These are phyloP conservation scores for Cacoxenus indagator DNA, from an alignment of 2,888 invertebrate genomes.

Conservation along the genomic window DNA sequence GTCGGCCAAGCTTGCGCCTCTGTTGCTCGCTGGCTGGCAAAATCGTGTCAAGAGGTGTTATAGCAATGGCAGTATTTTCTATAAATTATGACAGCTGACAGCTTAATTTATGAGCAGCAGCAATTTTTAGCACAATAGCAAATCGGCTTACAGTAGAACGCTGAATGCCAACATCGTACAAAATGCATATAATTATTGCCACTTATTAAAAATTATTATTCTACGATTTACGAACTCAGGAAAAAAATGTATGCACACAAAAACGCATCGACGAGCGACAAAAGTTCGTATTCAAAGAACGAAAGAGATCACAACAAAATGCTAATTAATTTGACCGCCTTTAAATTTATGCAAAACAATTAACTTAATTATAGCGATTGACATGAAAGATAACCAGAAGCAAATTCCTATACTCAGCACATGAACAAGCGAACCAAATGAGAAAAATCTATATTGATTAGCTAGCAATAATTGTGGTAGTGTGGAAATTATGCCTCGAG, in stretches of 20 bases:
- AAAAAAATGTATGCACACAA: too few species aligned
- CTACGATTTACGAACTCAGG: constrained; percentile 39
- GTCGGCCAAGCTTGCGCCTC: neutral
- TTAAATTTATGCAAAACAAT: constrained; percentile 53
- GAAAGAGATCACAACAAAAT: constrained; percentile 9
- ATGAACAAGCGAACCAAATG: constrained; percentile 15
- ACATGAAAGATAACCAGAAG: constrained; percentile 36
- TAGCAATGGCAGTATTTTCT: constrained; percentile 59
- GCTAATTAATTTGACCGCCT: constrained; percentile 56
- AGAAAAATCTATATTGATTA: constrained; percentile 29
- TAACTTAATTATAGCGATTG: constrained; percentile 49
- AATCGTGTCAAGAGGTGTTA: constrained; percentile 62
- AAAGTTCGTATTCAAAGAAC: too few species aligned
- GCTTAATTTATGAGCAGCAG: constrained; percentile 61
- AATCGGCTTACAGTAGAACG: neutral
- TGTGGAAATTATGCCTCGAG: neutral
- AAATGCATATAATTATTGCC: constrained; percentile 40
- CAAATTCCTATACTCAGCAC: constrained; percentile 29
- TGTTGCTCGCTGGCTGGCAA: constrained; percentile 21
- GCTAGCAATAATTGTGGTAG: constrained; percentile 3
- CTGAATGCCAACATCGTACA: neutral
- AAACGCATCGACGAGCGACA: constrained; percentile 17
- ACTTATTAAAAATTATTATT: constrained; percentile 50
- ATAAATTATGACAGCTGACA: constrained; percentile 65
- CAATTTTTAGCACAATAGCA: constrained; percentile 35